Evolutionary conservation across 2,888 invertebrate genomes (phyloP).

Genomic region (Camptogramma bilineatum): DNA sequence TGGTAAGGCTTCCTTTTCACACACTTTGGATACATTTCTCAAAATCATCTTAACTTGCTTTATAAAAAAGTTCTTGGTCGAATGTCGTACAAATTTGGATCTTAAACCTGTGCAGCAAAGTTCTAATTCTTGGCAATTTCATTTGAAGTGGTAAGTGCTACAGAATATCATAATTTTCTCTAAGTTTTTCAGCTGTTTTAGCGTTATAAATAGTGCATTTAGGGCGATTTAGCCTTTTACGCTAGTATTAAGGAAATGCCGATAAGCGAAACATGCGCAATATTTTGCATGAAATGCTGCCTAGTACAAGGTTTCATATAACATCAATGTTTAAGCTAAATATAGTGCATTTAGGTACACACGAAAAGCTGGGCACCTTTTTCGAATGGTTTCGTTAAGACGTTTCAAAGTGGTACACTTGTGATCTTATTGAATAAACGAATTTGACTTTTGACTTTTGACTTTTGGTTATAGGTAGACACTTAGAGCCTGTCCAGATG

Average conservation of each 20-base stretch:
- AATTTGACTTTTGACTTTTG: too few relatives aligned
- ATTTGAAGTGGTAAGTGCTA: background rate
- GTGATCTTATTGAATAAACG: too few relatives aligned
- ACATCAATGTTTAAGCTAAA: background rate
- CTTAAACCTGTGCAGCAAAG: background rate
- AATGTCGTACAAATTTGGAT: too few relatives aligned
- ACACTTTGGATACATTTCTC: too few relatives aligned
- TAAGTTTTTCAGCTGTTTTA: constrained; percentile 11
- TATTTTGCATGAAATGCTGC: constrained; percentile 3
- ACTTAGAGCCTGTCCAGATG: too few relatives aligned
- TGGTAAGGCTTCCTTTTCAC: too few relatives aligned
- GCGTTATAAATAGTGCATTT: constrained; percentile 3
- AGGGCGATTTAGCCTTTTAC: constrained; percentile 1
- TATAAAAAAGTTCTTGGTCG: too few relatives aligned
- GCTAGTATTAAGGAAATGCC: constrained; percentile 5
- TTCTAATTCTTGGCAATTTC: background rate
- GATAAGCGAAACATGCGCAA: constrained; percentile 9
- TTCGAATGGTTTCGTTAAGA: too few relatives aligned
- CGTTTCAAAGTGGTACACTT: too few relatives aligned
- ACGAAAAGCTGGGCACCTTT: too few relatives aligned
- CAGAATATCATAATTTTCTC: constrained; percentile 1
- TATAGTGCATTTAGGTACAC: background rate
- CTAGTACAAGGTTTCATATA: background rate
- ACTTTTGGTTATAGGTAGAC: too few relatives aligned
- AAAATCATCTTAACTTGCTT: too few relatives aligned